Conservation (phyloP, 2,888 invertebrate species). For the Salticus scenicus region DNA sequence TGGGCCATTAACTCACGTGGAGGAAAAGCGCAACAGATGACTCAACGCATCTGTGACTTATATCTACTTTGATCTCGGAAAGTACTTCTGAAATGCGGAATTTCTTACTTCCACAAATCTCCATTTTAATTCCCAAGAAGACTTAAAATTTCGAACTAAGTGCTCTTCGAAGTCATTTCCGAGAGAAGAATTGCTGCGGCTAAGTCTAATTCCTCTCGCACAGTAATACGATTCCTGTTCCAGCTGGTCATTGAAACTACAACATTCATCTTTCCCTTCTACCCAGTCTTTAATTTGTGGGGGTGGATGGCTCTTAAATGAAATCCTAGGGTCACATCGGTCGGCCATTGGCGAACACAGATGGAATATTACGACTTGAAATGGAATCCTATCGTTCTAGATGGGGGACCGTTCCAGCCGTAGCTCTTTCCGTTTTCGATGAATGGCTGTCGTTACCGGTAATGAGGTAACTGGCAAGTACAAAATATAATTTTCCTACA, state of each 20-base stretch:
- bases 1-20: neutral
- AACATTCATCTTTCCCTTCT: slow-evolving; percentile 23
- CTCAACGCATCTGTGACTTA: neutral
- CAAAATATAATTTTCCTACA: slow-evolving; percentile 19
- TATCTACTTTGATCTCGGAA: neutral
- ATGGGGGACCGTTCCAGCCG: neutral
- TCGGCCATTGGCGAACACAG: slow-evolving; percentile 43
- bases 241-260: slow-evolving; percentile 43
- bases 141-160: slow-evolving; percentile 39
- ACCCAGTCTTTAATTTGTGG: slow-evolving; percentile 27
- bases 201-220: slow-evolving; percentile 5
- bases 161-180: slow-evolving; percentile 45
- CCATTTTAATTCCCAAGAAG: slow-evolving; percentile 32
- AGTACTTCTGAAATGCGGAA: neutral
- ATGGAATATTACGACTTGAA: slow-evolving; percentile 55
- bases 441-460: slow-evolving; percentile 50
- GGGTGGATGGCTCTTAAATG: slow-evolving; percentile 31
- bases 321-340: slow-evolving; percentile 47
- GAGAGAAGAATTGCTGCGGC: slow-evolving; percentile 7
- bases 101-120: slow-evolving; percentile 19
- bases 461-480: slow-evolving; percentile 23
- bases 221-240: slow-evolving; percentile 27
- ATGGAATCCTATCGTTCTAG: slow-evolving; percentile 35
- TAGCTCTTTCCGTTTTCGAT: slow-evolving; percentile 41
- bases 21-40: slow-evolving; percentile 1